Evolutionary conservation across 2,797 vertebrate species (phyloP).

Genomic region (Diglossa cyanea): DNA sequence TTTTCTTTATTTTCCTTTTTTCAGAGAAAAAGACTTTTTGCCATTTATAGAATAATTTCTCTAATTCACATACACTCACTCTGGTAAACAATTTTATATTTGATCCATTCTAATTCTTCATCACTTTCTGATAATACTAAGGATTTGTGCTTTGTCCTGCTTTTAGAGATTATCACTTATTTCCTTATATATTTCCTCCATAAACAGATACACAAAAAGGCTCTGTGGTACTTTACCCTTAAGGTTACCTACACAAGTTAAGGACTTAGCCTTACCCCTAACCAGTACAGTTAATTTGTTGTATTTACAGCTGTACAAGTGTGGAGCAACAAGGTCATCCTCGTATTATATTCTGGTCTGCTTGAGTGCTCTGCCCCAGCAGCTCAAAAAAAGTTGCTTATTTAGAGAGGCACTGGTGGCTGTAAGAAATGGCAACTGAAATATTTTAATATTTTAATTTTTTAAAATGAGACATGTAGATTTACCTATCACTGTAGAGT

Average conservation of each 20-base stretch:
- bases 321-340: neutral
- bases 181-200: neutral
- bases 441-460: neutral
- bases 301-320: neutral
- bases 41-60: neutral
- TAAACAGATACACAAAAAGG: neutral
- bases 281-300: neutral
- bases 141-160: neutral
- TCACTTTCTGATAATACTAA: neutral
- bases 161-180: neutral
- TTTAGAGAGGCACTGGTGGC: neutral
- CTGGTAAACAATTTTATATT: neutral
- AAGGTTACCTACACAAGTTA: neutral
- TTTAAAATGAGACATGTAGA: neutral
- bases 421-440: neutral
- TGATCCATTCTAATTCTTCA: neutral
- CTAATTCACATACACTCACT: neutral
- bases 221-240: neutral
- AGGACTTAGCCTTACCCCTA: neutral
- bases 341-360: neutral
- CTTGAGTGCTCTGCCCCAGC: neutral
- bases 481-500: neutral
- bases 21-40: neutral
- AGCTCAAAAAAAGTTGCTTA: neutral
- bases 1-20: neutral